Base-by-base conservation (phyloP, 2,888 invertebrate genomes). In the Sipha maydis region DNA sequence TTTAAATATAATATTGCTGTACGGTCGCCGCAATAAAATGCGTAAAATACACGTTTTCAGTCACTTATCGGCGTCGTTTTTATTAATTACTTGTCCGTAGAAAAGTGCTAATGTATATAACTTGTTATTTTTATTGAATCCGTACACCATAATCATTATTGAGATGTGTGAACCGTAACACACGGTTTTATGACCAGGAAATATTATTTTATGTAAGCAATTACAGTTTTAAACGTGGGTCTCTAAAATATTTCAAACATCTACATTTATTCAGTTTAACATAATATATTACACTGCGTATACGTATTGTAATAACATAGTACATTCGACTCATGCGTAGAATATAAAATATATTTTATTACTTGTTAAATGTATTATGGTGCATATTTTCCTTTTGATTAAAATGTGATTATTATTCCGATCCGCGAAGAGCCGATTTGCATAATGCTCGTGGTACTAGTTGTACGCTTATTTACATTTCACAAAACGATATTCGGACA, bases 161-260 rank as follows among this genome's bases (percentile, higher is more conserved):
- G 17, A 31, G 67, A 38, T 19, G 61, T 7, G 69, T 61, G 28
- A 69, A 83, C 31, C 34, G 31, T 31, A 48, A 54, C 31, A 31
- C 14, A 48, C 21, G 25, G 48, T 83, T 83, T n/a, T 83, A 83
- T 71, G 83, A 54, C 83, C 83, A 25, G 83, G 83, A 83, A 71
- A 48, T 67, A 54, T 71, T 82, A 34, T 73, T 31, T 34, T 19
- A n/a, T 31, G 19, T 34, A 31, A 73, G 73, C 73, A 17, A 17
- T 69, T 69, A 25, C 28, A 69, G 28, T 28, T n/a, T 61, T 77
- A 21, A 77, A 56, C 54, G 28, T 28, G 48, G 11, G 54, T 31
- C 78, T 54, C 31, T 56, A 56, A 54, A 31, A 54, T 25, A 54
- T 78, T 78, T 54, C 11, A 54, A n/a, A 54, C 31, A 5, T 31